Conservation (phyloP, 2,113 vertebrate species). For the Ranitomeya variabilis region DNA sequence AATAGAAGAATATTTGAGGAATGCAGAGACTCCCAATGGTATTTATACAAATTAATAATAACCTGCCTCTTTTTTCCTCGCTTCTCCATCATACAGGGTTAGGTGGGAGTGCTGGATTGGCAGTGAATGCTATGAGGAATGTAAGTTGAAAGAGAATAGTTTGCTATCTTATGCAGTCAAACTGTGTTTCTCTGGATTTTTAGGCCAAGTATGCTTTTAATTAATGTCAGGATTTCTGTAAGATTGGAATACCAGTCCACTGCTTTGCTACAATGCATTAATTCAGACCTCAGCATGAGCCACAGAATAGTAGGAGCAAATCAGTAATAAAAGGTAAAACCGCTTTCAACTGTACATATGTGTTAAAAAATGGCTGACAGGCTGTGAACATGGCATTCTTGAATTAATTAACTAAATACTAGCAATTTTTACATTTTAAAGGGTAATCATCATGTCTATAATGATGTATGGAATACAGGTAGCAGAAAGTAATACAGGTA, state of each 20-base stretch:
- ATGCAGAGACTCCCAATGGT: constrained; percentile 36
- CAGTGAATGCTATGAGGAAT: constrained; percentile 13
- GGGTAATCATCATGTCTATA: not conserved
- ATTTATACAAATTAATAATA: constrained; percentile 51
- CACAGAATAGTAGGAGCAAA: not conserved
- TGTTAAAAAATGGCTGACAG: constrained; percentile 15
- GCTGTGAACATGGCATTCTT: not conserved
- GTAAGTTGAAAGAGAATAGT: constrained; percentile 30
- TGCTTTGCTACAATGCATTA: constrained; percentile 10
- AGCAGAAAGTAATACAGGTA: too few relatives aligned
- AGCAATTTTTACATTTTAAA: not conserved
- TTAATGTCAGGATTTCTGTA: constrained; percentile 37
- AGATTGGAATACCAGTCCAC: constrained; percentile 15
- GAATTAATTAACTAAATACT: constrained; percentile 13
- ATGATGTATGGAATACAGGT: not conserved
- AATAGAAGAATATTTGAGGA: constrained; percentile 34
- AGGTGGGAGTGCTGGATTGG: constrained; percentile 45
- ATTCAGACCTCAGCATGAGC: constrained; percentile 14
- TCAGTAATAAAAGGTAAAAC: constrained; percentile 2
- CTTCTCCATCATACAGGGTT: constrained; percentile 12
- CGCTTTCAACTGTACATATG: constrained; percentile 19
- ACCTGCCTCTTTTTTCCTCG: constrained; percentile 27
- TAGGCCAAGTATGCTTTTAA: constrained; percentile 38
- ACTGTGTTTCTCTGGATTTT: constrained; percentile 26
- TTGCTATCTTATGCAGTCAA: constrained; percentile 34